phyloP scores from a whole-genome alignment of 1,140 invertebrate genomes.

The Procambarus clarkii region DNA sequence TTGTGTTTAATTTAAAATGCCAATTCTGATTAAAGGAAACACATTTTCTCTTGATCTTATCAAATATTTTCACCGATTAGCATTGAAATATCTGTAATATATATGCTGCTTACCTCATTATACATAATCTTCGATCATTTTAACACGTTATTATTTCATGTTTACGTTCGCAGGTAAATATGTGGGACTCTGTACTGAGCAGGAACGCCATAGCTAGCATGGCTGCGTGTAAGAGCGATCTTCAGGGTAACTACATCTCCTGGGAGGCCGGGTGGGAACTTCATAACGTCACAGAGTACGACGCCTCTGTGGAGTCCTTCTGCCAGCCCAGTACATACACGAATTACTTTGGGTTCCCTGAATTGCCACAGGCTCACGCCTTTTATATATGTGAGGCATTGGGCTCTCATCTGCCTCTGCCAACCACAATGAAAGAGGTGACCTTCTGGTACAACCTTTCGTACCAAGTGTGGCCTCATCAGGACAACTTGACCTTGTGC shows the following conservation, averaged over 20 bases:
- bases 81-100: too few relatives aligned
- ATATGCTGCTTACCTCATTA: too few relatives aligned
- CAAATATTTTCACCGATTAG: too few relatives aligned
- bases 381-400: slow-evolving; percentile 38
- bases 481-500: neutral
- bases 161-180: slow-evolving; percentile 4
- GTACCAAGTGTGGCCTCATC: neutral
- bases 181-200: slow-evolving; percentile 26
- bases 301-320: slow-evolving; percentile 13
- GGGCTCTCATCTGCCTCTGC: slow-evolving; percentile 30
- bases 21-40: too few relatives aligned
- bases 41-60: too few relatives aligned
- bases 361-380: neutral
- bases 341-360: slow-evolving; percentile 41
- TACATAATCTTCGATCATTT: neutral
- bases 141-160: neutral
- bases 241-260: slow-evolving; percentile 41
- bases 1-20: too few relatives aligned
- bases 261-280: slow-evolving; percentile 21
- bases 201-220: neutral
- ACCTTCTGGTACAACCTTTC: slow-evolving; percentile 18
- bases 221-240: slow-evolving; percentile 11
- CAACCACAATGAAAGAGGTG: slow-evolving; percentile 8
- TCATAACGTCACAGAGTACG: slow-evolving; percentile 14
- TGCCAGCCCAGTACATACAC: neutral